A percentile compares a stretch with the other conserved stretches of the same genome.
phyloP scores from a whole-genome alignment of 2,888 invertebrate species.

The Acholoe squamosa region DNA sequence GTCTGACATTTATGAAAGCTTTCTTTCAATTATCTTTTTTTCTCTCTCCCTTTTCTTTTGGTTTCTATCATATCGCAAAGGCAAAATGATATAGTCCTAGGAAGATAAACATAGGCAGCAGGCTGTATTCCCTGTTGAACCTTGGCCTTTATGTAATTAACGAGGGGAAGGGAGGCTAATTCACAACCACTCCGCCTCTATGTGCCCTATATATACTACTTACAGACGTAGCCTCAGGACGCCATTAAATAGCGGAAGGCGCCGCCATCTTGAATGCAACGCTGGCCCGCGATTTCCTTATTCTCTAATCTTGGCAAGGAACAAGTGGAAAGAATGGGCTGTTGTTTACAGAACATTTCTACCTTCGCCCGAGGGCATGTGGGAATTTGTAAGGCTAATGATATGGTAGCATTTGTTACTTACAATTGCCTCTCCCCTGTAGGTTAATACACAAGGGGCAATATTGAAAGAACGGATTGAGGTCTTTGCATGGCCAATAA shows the following conservation, averaged over 20 bases:
- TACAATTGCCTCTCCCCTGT: conserved; percentile 7
- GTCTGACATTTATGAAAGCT: too few relatives aligned
- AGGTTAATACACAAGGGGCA: background rate
- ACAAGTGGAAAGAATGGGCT: background rate
- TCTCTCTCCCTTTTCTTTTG: too few relatives aligned
- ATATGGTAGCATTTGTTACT: conserved; percentile 10
- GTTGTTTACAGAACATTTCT: background rate
- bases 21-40: too few relatives aligned
- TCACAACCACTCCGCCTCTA: background rate
- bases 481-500: background rate
- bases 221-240: background rate
- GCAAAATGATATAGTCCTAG: background rate
- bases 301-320: background rate
- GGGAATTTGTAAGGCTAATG: conserved; percentile 42
- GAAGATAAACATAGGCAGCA: too few relatives aligned
- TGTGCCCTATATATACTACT: background rate
- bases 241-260: background rate
- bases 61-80: too few relatives aligned
- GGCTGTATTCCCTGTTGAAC: too few relatives aligned
- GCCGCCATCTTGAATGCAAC: conserved; percentile 9
- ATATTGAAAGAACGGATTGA: background rate
- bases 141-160: conserved; percentile 1
- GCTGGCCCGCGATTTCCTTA: background rate
- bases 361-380: background rate
- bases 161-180: background rate